Base-by-base conservation (phyloP, 1,140 invertebrate species). In the Drosophila mauritiana region DNA sequence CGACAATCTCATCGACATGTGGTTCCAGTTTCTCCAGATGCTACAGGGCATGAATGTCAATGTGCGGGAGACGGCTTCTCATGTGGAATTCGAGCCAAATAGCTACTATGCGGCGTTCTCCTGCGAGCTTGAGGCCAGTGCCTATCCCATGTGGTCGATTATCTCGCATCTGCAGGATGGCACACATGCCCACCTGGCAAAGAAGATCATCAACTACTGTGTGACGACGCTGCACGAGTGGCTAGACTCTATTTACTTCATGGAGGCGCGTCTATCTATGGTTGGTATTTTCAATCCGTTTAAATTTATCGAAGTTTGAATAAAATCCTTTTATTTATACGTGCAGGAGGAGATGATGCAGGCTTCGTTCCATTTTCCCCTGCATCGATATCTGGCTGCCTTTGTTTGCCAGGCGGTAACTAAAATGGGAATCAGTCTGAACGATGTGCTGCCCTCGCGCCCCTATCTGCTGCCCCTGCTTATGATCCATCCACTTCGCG, bases 21-120 rank as follows among this genome's bases (percentile, higher is more conserved):
- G 98, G 98, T 97, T 99, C 91, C 95, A 96, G 73, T 98, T 99
- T 92, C 93, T 99, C 3, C 96, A 96, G 13, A 96, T 97, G 95
- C 96, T 99, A 93, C 98, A 99, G 96, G 97, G 97, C 96, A 98
- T 99, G 98, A 99, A 99, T 93, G 96, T 99, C 10, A 99, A 99
- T 93, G 94, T 97, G 63, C 94, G 97, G 69, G 97, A 99, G 92
- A 93, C 97, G 52, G 95, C 94, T 80, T 96, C 97, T 51, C 98
- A 99, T 93, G 96, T 99, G n/a, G 98, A 99, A 94, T 99, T 97
- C 93, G 98, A 99, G 92, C 97, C 98, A 13, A 98, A 97, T 64
- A 98, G 97, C 1, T 99, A 99, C 93, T 99, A 99, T 93, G 97
- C 98, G 46, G 98, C 98, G 1, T 99, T 99, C 93, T 98, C 97